Evolutionary conservation across 2,113 vertebrate genomes (phyloP).

Genomic region (Engystomops pustulosus): DNA sequence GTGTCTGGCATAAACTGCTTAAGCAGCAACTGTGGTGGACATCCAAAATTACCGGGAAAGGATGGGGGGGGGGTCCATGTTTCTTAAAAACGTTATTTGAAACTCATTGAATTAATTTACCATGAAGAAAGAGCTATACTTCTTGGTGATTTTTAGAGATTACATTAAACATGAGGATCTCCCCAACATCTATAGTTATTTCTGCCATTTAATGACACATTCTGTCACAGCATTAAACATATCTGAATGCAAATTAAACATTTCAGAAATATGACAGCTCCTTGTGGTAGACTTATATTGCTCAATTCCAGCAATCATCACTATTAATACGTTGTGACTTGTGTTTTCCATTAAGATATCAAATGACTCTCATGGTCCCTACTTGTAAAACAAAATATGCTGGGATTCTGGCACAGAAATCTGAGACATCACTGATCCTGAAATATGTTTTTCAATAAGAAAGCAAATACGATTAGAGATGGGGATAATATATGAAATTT

Average conservation of each 20-base stretch:
- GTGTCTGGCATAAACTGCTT: too few species aligned
- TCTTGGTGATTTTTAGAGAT: not conserved
- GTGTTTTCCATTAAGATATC: conserved; percentile 43
- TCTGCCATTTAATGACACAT: not conserved
- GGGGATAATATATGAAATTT: conserved; percentile 14
- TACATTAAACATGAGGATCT: not conserved
- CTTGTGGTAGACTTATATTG: conserved; percentile 20
- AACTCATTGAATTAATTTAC: too few species aligned
- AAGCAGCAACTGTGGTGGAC: too few species aligned
- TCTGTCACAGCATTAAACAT: not conserved
- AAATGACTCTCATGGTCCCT: conserved; percentile 22
- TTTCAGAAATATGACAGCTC: conserved; percentile 24
- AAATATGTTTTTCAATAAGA: conserved; percentile 38
- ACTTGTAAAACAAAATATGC: conserved; percentile 43
- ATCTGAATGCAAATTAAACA: conserved; percentile 12
- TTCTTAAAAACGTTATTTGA: too few species aligned
- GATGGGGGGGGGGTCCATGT: too few species aligned
- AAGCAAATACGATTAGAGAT: conserved; percentile 24
- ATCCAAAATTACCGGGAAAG: too few species aligned
- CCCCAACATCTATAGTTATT: not conserved
- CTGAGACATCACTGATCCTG: not conserved
- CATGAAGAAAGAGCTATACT: not conserved
- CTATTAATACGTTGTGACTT: conserved; percentile 43
- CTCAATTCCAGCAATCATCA: conserved; percentile 39
- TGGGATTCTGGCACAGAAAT: conserved; percentile 15